Evolutionary conservation across 2,113 vertebrate species (phyloP).

Genomic region (Craseonycteris thonglongyai): DNA sequence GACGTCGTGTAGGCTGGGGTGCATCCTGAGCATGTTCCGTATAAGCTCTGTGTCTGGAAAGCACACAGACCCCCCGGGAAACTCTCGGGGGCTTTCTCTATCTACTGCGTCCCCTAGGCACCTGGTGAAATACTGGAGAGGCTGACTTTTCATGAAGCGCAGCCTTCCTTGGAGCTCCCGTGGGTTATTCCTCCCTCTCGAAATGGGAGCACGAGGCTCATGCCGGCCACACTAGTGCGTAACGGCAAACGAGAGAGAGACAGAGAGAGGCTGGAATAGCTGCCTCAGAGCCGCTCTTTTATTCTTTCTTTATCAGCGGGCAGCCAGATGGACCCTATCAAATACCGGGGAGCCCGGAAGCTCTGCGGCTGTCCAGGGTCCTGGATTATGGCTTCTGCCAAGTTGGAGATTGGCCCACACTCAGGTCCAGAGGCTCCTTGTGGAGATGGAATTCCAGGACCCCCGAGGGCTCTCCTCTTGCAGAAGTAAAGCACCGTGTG

Average conservation of each 20-base stretch:
- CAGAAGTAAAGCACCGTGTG: neutral
- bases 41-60: neutral
- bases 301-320: neutral
- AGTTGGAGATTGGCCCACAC: rapidly evolving
- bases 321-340: too few species aligned
- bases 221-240: rapidly evolving
- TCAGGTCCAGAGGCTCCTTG: neutral
- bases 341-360: neutral
- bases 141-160: neutral
- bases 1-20: neutral
- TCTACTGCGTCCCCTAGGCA: neutral
- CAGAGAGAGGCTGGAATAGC: too few species aligned
- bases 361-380: too few species aligned
- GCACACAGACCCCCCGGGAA: neutral
- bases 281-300: neutral
- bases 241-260: too few species aligned
- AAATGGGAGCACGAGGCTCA: rapidly evolving
- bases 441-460: neutral
- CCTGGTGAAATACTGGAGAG: neutral
- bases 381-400: neutral
- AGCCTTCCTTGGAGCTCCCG: rapidly evolving
- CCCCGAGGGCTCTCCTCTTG: neutral
- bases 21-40: rapidly evolving
- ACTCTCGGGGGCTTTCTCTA: neutral
- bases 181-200: neutral